These are phyloP conservation scores for Callyntrura guangdongensis DNA, from an alignment of 2,888 invertebrate species.

Conservation along the genomic window DNA sequence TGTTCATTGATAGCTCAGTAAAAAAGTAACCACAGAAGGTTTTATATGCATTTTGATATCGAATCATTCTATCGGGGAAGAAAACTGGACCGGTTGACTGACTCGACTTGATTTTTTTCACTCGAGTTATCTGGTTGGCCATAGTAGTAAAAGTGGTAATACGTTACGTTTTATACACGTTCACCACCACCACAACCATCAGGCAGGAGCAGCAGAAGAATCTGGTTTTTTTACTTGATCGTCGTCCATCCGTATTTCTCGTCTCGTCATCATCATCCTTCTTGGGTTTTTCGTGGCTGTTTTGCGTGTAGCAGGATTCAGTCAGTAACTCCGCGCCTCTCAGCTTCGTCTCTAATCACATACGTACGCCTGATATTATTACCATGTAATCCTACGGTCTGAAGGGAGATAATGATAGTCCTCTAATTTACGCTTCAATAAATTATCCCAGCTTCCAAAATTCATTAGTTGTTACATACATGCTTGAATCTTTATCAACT, in stretches of 20 bases:
- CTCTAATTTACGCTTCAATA: conserved; percentile 81
- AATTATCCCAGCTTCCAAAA: conserved; percentile 80
- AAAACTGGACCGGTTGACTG: conserved; percentile 70
- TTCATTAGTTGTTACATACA: conserved; percentile 78
- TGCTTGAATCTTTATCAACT: conserved; percentile 79
- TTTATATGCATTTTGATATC: conserved; percentile 33
- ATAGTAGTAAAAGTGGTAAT: conserved; percentile 12
- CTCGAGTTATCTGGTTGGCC: background rate
- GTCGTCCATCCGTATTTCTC: conserved; percentile 50
- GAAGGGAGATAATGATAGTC: conserved; percentile 80
- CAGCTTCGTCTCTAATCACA: conserved; percentile 78
- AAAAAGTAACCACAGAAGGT: background rate
- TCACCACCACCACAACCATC: conserved; percentile 13
- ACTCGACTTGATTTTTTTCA: conserved; percentile 46
- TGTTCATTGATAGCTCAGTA: conserved; percentile 54
- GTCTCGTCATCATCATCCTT: conserved; percentile 44
- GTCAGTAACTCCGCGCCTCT: conserved; percentile 67
- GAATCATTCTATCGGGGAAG: conserved; percentile 44
- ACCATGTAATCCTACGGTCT: conserved; percentile 75
- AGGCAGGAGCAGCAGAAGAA: conserved; percentile 22
- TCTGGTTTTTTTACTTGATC: conserved; percentile 55
- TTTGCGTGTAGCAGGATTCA: conserved; percentile 39
- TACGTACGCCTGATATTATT: conserved; percentile 80
- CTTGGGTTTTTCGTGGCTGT: conserved; percentile 9
- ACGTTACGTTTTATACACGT: background rate